phyloP scores from a whole-genome alignment of 23 tunicate species.

The Trididemnum miniatum region DNA sequence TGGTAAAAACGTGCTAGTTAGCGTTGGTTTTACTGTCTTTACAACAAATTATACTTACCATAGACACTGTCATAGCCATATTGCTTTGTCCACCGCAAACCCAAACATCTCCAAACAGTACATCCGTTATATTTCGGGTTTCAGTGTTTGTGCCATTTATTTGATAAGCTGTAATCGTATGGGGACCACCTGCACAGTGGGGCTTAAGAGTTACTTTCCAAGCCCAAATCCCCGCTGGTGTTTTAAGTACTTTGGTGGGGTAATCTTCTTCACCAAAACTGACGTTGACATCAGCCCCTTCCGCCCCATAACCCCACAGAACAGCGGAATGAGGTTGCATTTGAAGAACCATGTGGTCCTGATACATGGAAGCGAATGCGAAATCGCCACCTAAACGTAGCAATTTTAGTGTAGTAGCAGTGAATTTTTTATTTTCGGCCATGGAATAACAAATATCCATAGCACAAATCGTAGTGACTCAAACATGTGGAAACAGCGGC shows the following conservation, averaged over 20 bases:
- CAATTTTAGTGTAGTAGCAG: too few relatives aligned
- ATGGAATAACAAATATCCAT: too few relatives aligned
- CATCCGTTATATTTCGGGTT: slow-evolving; percentile 28
- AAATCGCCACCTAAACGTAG: too few relatives aligned
- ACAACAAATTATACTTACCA: too few relatives aligned
- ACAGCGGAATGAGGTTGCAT: slow-evolving; percentile 52
- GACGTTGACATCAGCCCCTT: slow-evolving; percentile 50
- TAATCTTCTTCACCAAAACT: slow-evolving; percentile 27
- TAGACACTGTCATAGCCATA: slow-evolving; percentile 56
- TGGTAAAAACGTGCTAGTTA: too few relatives aligned
- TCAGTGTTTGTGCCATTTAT: background rate
- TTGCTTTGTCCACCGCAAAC: slow-evolving; percentile 81
- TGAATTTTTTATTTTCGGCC: too few relatives aligned
- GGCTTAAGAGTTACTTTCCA: slow-evolving; percentile 54
- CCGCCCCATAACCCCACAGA: slow-evolving; percentile 67
- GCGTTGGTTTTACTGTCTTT: too few relatives aligned
- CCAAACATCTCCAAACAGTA: slow-evolving; percentile 68
- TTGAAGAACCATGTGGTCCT: slow-evolving; percentile 71
- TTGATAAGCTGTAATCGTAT: slow-evolving; percentile 36
- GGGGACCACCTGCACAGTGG: slow-evolving; percentile 51
- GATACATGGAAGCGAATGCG: slow-evolving; percentile 64
- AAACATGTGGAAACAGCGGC: too few relatives aligned
- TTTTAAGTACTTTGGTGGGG: slow-evolving; percentile 41
- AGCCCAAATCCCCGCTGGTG: slow-evolving; percentile 21
- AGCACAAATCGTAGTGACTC: too few relatives aligned